phyloP scores from a whole-genome alignment of 2,888 invertebrate genomes.

The Cephus nigrinus region DNA sequence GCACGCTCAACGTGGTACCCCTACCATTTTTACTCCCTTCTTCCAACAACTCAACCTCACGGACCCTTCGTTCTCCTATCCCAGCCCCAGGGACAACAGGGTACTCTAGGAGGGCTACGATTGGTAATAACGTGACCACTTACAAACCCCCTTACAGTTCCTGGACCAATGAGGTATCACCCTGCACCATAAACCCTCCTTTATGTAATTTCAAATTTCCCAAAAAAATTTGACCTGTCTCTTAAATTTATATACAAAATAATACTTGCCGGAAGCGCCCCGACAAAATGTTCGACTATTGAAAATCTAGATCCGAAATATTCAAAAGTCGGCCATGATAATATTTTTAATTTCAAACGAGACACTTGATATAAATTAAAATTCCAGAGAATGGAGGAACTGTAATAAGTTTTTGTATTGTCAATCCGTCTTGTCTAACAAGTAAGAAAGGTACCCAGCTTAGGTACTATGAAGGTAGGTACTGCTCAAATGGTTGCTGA shows the following conservation, averaged over 20 bases:
- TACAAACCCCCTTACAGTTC: background rate
- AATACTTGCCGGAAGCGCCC: background rate
- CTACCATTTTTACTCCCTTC: background rate
- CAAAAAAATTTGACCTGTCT: background rate
- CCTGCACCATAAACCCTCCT: background rate
- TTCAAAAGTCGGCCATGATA: background rate
- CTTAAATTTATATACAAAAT: background rate
- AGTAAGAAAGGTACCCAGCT: background rate
- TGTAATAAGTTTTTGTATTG: background rate
- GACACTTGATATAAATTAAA: background rate
- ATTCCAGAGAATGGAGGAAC: background rate
- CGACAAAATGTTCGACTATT: background rate
- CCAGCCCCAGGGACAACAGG: background rate
- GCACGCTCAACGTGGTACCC: constrained; percentile 14
- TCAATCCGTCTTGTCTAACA: background rate
- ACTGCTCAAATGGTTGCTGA: background rate
- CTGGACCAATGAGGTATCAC: background rate
- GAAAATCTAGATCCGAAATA: background rate
- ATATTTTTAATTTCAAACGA: background rate
- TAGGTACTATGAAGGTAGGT: background rate
- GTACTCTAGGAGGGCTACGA: background rate
- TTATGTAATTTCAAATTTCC: background rate
- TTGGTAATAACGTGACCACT: background rate
- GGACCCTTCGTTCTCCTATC: background rate
- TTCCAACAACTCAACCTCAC: background rate